Evolutionary conservation across 30 jellyfish, hydroid and myxozoan species (phyloP).

Genomic region (Phacellophora camtschatica): DNA sequence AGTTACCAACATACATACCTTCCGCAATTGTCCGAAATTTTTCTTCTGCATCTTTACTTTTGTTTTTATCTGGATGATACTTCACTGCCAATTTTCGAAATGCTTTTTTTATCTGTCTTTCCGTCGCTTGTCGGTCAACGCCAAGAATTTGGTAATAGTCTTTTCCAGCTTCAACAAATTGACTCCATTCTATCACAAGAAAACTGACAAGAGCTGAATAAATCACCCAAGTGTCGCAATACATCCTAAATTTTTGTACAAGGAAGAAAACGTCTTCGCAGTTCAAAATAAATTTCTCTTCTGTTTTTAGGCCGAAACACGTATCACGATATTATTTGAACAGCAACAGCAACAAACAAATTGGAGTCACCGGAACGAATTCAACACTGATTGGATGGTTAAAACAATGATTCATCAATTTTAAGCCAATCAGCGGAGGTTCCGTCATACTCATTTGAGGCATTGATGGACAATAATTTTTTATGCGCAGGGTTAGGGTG

Average conservation of each 20-base stretch:
- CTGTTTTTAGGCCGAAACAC: background rate
- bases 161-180: conserved; percentile 65
- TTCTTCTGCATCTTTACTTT: conserved; percentile 78
- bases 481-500: no score
- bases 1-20: conserved; percentile 49
- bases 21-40: conserved; percentile 92
- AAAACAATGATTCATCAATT: background rate
- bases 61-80: conserved; percentile 96
- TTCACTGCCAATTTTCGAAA: conserved; percentile 89
- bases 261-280: background rate
- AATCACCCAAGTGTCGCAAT: conserved; percentile 46
- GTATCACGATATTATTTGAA: background rate
- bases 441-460: no score
- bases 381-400: conserved; percentile 41
- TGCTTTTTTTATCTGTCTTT: conserved; percentile 87
- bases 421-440: no score
- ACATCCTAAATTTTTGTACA: conserved; percentile 10
- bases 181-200: conserved; percentile 18
- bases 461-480: no score
- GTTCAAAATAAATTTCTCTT: background rate
- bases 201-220: conserved; percentile 49
- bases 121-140: conserved; percentile 78
- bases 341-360: conserved; percentile 15
- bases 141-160: conserved; percentile 93
- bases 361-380: conserved; percentile 21